These are phyloP conservation scores for Littorina saxatilis DNA, from an alignment of 1,140 invertebrate species.

Conservation along the genomic window DNA sequence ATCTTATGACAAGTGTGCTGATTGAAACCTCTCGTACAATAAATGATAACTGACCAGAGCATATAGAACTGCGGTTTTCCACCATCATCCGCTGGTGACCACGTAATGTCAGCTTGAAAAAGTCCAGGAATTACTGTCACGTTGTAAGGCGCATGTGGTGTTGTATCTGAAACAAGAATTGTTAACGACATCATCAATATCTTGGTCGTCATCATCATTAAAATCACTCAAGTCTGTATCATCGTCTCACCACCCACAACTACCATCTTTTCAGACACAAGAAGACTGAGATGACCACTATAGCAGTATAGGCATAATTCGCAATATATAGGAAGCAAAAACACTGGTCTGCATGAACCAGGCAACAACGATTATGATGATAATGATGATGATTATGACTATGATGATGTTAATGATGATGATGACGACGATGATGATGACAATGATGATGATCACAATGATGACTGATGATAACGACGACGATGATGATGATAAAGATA, in stretches of 20 bases:
- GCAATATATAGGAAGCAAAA: not conserved
- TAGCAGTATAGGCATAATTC: not conserved
- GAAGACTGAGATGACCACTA: not conserved
- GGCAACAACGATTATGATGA: slow-evolving; percentile 3
- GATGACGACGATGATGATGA: not conserved
- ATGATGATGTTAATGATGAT: slow-evolving; percentile 16
- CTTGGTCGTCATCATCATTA: too few species aligned
- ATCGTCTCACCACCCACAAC: too few species aligned
- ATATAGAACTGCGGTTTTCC: slow-evolving; percentile 78
- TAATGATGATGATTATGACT: slow-evolving; percentile 14
- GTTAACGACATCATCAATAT: too few species aligned
- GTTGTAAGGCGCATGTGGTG: slow-evolving; percentile 97
- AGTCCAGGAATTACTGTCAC: slow-evolving; percentile 89
- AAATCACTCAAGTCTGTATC: too few species aligned
- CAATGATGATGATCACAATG: not conserved
- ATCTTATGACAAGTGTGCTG: too few species aligned
- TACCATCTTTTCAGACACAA: too few species aligned
- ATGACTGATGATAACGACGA: slow-evolving; percentile 28
- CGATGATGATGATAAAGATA: not conserved
- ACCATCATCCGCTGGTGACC: slow-evolving; percentile 96
- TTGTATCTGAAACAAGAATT: slow-evolving; percentile 82
- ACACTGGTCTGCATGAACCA: not conserved
- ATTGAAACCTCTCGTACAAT: too few species aligned
- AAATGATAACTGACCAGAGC: slow-evolving; percentile 72
- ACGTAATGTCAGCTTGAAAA: slow-evolving; percentile 91